Evolutionary conservation across 2,888 invertebrate genomes (phyloP).

Genomic region (Esperia sulphurella): DNA sequence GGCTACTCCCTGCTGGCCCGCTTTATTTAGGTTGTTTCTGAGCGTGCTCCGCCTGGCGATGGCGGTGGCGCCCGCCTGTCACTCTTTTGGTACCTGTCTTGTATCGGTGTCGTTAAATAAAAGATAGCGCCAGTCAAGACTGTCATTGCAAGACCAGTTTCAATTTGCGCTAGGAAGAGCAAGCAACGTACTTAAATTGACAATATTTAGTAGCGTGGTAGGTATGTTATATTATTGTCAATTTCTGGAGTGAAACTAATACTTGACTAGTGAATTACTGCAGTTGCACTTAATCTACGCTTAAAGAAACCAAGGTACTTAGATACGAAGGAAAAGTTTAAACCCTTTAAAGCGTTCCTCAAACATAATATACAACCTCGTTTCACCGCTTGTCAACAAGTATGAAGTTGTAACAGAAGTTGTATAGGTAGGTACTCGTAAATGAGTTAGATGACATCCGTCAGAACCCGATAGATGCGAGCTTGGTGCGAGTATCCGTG

Average conservation of each 20-base stretch:
- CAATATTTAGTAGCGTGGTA: too few species aligned
- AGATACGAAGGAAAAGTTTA: too few species aligned
- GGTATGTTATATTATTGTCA: too few species aligned
- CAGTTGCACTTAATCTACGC: too few species aligned
- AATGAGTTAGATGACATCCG: neutral
- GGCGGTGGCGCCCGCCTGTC: slow-evolving; percentile 28
- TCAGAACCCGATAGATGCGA: neutral
- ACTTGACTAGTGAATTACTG: too few species aligned
- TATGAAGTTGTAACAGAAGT: too few species aligned
- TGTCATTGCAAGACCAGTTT: slow-evolving; percentile 2
- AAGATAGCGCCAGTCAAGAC: neutral
- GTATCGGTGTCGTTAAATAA: neutral
- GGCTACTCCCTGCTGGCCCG: slow-evolving; percentile 67
- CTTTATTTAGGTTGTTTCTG: slow-evolving; percentile 73
- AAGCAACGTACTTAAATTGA: too few species aligned
- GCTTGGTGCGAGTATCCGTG: neutral
- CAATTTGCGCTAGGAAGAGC: neutral
- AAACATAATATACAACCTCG: neutral
- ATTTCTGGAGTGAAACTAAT: too few species aligned
- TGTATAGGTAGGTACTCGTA: neutral
- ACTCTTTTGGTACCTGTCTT: slow-evolving; percentile 29
- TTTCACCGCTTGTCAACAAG: neutral
- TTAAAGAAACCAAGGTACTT: too few species aligned
- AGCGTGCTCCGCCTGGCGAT: slow-evolving; percentile 38
- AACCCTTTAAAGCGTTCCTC: too few species aligned